Percentiles rank a stretch among this genome's conserved stretches.
These are phyloP conservation scores for Peromyscus eremicus DNA, from an alignment of 2,797 vertebrate genomes.

Conservation along the genomic window DNA sequence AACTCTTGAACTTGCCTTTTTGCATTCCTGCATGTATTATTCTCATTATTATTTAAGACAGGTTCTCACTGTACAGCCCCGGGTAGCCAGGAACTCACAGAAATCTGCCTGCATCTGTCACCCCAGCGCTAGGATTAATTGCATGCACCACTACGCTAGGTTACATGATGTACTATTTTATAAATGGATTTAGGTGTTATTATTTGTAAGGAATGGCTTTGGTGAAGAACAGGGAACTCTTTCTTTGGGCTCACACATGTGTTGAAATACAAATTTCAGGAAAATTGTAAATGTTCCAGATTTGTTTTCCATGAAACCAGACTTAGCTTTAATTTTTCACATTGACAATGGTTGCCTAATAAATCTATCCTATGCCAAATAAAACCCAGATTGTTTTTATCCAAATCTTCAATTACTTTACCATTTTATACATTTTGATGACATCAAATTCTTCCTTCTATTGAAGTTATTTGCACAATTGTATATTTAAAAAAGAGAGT, in stretches of 20 bases:
- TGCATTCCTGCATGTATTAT: neutral
- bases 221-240: neutral
- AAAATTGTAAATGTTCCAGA: neutral
- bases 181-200: constrained; percentile 1
- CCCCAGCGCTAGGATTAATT: neutral
- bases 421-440: constrained; percentile 53
- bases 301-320: constrained; percentile 48
- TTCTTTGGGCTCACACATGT: neutral
- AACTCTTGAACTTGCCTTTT: constrained; percentile 57
- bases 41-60: neutral
- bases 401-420: neutral
- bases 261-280: constrained; percentile 51
- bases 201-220: constrained; percentile 49
- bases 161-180: neutral
- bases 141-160: neutral
- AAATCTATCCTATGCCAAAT: neutral
- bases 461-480: neutral
- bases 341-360: constrained; percentile 7
- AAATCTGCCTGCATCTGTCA: neutral
- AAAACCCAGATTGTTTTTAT: constrained; percentile 33
- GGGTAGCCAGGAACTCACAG: neutral
- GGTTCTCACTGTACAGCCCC: neutral
- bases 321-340: neutral
- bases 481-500: neutral
- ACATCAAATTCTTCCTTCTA: neutral